Evolutionary conservation across 1,140 invertebrate genomes (phyloP), one percentile per base, ranked within the genome.

Genomic region (Pseudomyrmex pallidus): DNA sequence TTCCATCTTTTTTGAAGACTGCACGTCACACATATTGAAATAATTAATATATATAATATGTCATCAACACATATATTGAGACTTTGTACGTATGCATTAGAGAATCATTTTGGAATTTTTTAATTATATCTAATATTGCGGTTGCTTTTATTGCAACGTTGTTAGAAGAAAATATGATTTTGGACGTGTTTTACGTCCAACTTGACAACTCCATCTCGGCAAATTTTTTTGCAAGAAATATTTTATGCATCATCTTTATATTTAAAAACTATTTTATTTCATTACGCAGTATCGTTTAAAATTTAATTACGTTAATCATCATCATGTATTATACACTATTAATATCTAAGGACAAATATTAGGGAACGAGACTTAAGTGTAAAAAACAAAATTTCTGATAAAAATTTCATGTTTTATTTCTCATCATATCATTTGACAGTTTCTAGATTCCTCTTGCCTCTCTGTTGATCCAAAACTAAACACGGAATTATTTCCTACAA

Each of bases 321-420:
- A 25, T 8, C 22, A 20, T 35, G 44, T 52, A 25, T 17, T 66
- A 66, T 85, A 17, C 35, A 35, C 35, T 46, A 66, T 46, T 35
- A 35, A 35, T 61, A 46, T 72, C 3, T 35, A 35, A 35, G 35
- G 35, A 35, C 35, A 35, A 35, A 0, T 35, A 35, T 35, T 57
- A 25, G 3, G n/a, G n/a, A n/a, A n/a, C n/a, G n/a, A 46, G 13
- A 74, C 48, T 62, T 62, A 74, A 62, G 20, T 22, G 48, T 61
- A 13, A 20, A 46, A 9, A 20, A 46, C 46, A 9, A 54, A 44
- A 10, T 44, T 4, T 35, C 4, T 20, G 13, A 64, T 13, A 44
- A 64, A 57, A 66, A 57, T 67, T 82, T 7, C 12, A 35, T 25
- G 35, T 70, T 44, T 10, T n/a, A 57, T n/a, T 56, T 57, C 13